Conservation (phyloP, 1,140 invertebrate genomes). For the Drosophila chauvacae region DNA sequence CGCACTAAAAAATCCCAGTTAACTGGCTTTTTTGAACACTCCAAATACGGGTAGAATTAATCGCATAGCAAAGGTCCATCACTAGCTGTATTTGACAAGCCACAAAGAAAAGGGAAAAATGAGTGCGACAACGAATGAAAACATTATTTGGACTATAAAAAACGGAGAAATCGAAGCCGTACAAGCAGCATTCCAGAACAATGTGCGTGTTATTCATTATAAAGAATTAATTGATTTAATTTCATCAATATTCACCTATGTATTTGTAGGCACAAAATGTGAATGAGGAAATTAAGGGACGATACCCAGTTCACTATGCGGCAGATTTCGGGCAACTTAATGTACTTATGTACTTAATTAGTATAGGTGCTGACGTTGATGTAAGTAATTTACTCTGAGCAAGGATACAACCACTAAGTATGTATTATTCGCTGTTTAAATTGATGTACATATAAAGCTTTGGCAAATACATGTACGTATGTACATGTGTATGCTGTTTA, state of each 20-base stretch:
- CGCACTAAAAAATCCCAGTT: conserved; percentile 17
- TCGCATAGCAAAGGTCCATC: conserved; percentile 22
- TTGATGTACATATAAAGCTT: not conserved
- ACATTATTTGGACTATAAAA: conserved; percentile 89
- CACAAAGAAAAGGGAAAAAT: conserved; percentile 48
- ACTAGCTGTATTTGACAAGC: conserved; percentile 28
- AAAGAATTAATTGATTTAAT: not conserved
- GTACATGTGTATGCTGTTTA: conserved; percentile 21
- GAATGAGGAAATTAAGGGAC: conserved; percentile 93
- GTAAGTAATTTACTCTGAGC: conserved; percentile 86
- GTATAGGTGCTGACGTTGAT: conserved; percentile 96
- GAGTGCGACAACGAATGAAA: conserved; percentile 63
- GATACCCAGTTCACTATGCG: conserved; percentile 94
- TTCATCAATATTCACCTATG: conserved; percentile 17
- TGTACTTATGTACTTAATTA: conserved; percentile 94
- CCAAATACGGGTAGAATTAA: conserved; percentile 14
- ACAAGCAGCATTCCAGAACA: conserved; percentile 90
- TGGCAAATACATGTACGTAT: not conserved
- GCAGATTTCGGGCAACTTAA: conserved; percentile 97
- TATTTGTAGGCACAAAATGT: conserved; percentile 88
- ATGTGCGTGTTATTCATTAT: conserved; percentile 86
- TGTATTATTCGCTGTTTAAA: not conserved
- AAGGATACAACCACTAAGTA: not conserved
- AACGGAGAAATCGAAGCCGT: conserved; percentile 97
- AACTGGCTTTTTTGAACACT: conserved; percentile 4